These are phyloP conservation scores for Apolygus lucorum DNA, from an alignment of 1,140 invertebrate species.

Conservation along the genomic window DNA sequence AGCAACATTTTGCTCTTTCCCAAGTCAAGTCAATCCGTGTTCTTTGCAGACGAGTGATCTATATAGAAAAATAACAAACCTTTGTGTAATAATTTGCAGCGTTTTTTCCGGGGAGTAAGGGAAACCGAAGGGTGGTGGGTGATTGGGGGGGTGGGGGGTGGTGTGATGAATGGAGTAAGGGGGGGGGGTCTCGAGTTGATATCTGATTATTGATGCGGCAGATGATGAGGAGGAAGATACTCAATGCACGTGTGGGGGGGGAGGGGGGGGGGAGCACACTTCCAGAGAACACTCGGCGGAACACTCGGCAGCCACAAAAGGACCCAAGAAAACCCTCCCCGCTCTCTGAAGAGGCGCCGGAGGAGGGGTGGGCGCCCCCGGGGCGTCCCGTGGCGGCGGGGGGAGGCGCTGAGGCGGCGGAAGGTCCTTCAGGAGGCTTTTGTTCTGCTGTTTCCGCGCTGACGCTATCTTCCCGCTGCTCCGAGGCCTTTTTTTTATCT, in stretches of 20 bases:
- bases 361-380: not conserved
- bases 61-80: no score
- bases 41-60: no score
- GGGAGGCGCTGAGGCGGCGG: not conserved
- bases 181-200: not conserved
- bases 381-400: not conserved
- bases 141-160: not conserved
- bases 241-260: not conserved
- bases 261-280: not conserved
- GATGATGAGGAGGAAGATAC: not conserved
- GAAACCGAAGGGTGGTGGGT: not conserved
- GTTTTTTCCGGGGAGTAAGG: no score
- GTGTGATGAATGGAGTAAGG: no score
- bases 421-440: constrained; percentile 5
- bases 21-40: no score
- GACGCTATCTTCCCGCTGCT: constrained; percentile 2
- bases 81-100: no score
- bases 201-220: constrained; percentile 9
- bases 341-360: not conserved
- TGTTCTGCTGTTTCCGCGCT: constrained; percentile 14
- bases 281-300: not conserved
- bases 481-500: not conserved
- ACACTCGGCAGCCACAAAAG: not conserved
- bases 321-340: not conserved
- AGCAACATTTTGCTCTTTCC: no score